Base-by-base conservation (phyloP, 1,140 invertebrate genomes). In the Aradophagus sp. region DNA sequence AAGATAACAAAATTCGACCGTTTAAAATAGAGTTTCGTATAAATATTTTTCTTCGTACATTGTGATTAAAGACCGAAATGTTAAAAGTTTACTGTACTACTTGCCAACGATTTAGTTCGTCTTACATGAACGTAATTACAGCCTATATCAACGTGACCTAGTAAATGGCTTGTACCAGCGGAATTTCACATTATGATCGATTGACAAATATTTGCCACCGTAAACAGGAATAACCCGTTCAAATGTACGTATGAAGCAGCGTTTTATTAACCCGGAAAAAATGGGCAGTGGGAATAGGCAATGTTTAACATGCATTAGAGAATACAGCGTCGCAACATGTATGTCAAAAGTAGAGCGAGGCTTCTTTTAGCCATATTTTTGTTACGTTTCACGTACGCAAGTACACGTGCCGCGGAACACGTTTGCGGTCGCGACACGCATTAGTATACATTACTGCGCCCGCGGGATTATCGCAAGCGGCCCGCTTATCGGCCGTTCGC, bases 361-460 rank as follows among this genome's bases (percentile, higher is more conserved):
- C 32, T 26, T 12, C n/a, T n/a, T n/a, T n/a, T n/a, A n/a, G n/a
- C n/a, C n/a, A n/a, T n/a, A n/a, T n/a, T n/a, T n/a, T n/a, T n/a
- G n/a, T n/a, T n/a, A n/a, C n/a, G n/a, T n/a, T 52, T 31, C 27
- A 17, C 42, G 42, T 34, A 44, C 29, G 39, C 41, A 17, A 27
- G 20, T 27, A 52, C 69, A 50, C 71, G 63, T 67, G 58, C 55
- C 70, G 72, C 59, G 35, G 34, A 74, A 76, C 69, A 55, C 45
- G 59, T 77, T 76, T 74, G 52, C 36, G 70, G 55, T 73, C 39
- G 58, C 29, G 27, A 29, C 47, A n/a, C 23, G 8, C 73, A 77
- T 77, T 77, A 70, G 72, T 79, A 78, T 79, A 76, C 76, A 79
- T 79, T 79, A 76, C 62, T 38, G 56, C 41, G 66, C 52, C 27